phyloP scores from a whole-genome alignment of 2,888 invertebrate genomes.

The Pinctada fucata region DNA sequence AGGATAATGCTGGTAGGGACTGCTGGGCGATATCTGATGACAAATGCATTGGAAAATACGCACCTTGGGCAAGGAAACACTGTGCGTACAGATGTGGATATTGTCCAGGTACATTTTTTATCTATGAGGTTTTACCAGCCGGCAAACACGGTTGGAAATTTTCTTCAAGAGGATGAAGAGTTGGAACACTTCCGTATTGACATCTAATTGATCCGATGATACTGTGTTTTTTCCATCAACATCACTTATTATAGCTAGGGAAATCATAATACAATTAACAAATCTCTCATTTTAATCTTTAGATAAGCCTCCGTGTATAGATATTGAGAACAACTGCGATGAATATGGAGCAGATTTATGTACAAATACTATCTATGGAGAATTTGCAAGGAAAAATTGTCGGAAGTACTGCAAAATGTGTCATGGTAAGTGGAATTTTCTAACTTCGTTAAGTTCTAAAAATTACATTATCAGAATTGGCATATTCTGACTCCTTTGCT shows the following conservation, averaged over 20 bases:
- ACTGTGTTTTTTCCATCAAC: no score
- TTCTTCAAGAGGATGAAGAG: no score
- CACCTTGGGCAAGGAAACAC: slow-evolving; percentile 3
- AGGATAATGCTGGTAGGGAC: neutral
- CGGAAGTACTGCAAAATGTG: neutral
- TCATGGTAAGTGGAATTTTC: neutral
- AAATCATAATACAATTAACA: no score
- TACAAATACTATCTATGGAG: neutral
- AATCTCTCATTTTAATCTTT: neutral
- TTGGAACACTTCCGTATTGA: no score
- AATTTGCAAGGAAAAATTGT: neutral
- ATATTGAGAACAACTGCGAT: neutral
- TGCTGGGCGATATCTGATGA: neutral
- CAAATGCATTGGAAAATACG: neutral
- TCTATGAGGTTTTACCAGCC: no score
- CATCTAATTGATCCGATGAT: no score
- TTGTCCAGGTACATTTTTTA: neutral
- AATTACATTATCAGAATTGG: no score
- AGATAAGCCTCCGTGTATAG: slow-evolving; percentile 4
- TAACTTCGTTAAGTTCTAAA: no score
- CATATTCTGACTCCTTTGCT: no score
- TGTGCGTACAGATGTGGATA: slow-evolving; percentile 18
- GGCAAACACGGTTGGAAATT: no score
- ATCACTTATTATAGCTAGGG: no score
- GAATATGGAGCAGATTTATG: neutral